Evolutionary conservation across 2,888 invertebrate species (phyloP).

Genomic region (Euproctis similis): DNA sequence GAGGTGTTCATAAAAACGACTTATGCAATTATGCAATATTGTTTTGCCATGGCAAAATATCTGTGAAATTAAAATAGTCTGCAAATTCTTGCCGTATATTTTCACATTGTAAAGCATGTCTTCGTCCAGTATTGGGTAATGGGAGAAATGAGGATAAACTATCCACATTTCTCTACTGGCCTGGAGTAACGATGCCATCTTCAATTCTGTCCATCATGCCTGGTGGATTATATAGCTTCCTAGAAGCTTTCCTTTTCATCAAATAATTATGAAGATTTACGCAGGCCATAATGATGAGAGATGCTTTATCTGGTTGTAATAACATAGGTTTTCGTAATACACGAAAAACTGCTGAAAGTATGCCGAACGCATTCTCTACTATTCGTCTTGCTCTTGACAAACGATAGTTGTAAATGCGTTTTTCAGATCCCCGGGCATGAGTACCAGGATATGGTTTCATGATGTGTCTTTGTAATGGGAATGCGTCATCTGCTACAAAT

Average conservation of each 20-base stretch:
- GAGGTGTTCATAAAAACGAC: too few species aligned
- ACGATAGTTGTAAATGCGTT: constrained; percentile 12
- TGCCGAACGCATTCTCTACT: constrained; percentile 10
- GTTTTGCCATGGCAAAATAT: too few species aligned
- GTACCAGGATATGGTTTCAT: constrained; percentile 10
- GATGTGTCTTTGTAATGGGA: constrained; percentile 4
- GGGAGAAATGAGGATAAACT: constrained; percentile 11
- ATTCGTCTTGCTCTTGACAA: constrained; percentile 11
- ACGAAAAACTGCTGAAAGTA: constrained; percentile 11
- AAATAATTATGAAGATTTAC: constrained; percentile 11
- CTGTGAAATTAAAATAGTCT: too few species aligned
- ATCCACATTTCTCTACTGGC: constrained; percentile 7
- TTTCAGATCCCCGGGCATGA: constrained; percentile 4
- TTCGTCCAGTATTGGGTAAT: constrained; percentile 8
- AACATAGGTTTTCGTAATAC: constrained; percentile 12
- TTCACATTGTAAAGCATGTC: constrained; percentile 6
- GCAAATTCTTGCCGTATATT: constrained; percentile 8
- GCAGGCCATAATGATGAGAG: constrained; percentile 11
- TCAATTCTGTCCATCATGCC: constrained; percentile 10
- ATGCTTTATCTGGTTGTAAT: constrained; percentile 8
- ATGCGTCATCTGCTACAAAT: constrained; percentile 14
- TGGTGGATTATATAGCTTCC: constrained; percentile 11
- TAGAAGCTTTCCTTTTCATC: constrained; percentile 9
- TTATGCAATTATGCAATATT: too few species aligned
- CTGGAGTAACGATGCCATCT: constrained; percentile 8